phyloP scores from a whole-genome alignment of 2,113 vertebrate genomes.

The Holacanthus passer region DNA sequence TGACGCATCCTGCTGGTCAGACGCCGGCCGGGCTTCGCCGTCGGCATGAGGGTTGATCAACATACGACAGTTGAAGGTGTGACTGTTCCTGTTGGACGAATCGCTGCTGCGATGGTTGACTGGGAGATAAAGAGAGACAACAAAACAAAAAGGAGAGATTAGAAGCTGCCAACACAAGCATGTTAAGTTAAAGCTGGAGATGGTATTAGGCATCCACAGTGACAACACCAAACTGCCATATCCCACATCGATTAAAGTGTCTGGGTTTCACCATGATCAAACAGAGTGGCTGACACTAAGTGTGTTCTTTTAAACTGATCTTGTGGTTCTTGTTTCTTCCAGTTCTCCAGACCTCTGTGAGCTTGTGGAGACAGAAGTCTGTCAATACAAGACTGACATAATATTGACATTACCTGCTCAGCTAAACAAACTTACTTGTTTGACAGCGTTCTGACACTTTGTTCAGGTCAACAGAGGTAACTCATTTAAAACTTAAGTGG shows the following conservation, averaged over 20 bases:
- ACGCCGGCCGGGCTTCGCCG: slow-evolving; percentile 84
- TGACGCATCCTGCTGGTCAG: slow-evolving; percentile 86
- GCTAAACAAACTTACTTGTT: not conserved
- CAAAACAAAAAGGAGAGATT: not conserved
- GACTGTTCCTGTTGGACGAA: slow-evolving; percentile 93
- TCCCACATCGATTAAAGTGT: no score
- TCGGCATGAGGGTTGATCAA: slow-evolving; percentile 92
- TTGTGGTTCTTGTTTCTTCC: no score
- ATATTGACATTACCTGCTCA: not conserved
- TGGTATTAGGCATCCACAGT: no score
- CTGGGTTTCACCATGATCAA: not conserved
- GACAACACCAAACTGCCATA: not conserved
- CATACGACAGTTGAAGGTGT: slow-evolving; percentile 99
- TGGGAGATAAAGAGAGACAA: slow-evolving; percentile 55
- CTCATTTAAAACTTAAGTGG: not conserved
- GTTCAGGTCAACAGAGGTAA: not conserved
- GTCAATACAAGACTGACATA: not conserved
- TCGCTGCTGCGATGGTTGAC: slow-evolving; percentile 91
- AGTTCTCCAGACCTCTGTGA: not conserved
- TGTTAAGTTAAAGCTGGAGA: not conserved
- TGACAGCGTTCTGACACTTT: not conserved
- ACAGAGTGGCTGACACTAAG: not conserved
- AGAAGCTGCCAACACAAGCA: not conserved
- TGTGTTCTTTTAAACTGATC: no score
- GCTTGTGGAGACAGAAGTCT: not conserved